A percentile compares a stretch with the other conserved stretches of the same genome.
Evolutionary conservation across 2,888 invertebrate genomes (phyloP).

Genomic region (Prenolepis imparis): DNA sequence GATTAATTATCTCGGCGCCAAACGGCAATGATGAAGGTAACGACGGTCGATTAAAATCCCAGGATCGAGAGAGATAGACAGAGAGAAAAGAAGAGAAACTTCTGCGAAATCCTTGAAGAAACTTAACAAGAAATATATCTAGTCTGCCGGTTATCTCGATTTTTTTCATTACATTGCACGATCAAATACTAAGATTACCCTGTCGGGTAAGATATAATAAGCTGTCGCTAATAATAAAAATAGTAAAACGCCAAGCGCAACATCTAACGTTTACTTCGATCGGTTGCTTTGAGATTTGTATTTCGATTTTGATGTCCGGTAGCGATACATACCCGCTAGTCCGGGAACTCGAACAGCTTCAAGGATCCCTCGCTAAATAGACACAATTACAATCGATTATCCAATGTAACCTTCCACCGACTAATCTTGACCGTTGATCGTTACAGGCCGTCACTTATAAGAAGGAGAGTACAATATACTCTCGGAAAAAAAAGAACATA

Average conservation of each 20-base stretch:
- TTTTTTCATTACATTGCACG: conserved; percentile 30
- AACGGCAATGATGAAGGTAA: conserved; percentile 52
- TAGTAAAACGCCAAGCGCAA: conserved; percentile 18
- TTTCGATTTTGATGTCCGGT: conserved; percentile 29
- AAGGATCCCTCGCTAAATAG: conserved; percentile 66
- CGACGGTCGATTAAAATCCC: conserved; percentile 59
- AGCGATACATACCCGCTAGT: not conserved
- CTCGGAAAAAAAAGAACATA: conserved; percentile 29
- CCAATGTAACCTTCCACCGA: conserved; percentile 69
- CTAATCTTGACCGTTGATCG: conserved; percentile 69
- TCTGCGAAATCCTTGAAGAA: conserved; percentile 57
- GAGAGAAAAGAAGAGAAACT: conserved; percentile 32
- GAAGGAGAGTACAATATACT: conserved; percentile 50
- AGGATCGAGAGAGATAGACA: conserved; percentile 46
- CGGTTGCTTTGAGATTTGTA: conserved; percentile 7
- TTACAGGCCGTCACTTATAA: conserved; percentile 48
- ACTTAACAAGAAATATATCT: conserved; percentile 45
- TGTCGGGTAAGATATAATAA: too few species aligned
- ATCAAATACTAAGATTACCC: conserved; percentile 64
- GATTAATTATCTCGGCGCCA: conserved; percentile 61
- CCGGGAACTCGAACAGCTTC: conserved; percentile 39
- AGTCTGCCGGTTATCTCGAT: conserved; percentile 25
- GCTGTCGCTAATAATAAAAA: conserved; percentile 57
- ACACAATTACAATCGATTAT: conserved; percentile 78
- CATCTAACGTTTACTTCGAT: not conserved